Evolutionary conservation across 2,888 invertebrate species (phyloP).

Genomic region (Eurois occulta): DNA sequence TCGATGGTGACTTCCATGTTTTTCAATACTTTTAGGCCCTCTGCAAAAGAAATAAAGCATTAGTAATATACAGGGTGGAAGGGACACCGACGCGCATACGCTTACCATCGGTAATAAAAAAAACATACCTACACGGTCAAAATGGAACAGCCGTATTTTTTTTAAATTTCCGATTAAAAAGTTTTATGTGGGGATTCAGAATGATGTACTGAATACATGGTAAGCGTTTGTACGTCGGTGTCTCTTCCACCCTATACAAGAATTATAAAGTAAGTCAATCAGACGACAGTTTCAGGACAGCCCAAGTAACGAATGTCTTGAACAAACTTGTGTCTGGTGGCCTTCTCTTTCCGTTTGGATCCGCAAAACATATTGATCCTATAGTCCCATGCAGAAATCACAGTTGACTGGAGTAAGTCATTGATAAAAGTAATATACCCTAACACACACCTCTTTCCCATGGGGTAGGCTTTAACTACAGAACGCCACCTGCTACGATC

Average conservation of each 20-base stretch:
- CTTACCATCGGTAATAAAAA: too few relatives aligned
- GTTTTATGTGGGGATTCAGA: too few relatives aligned
- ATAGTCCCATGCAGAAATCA: neutral
- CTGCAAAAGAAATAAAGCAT: slow-evolving; percentile 75
- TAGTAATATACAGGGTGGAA: neutral
- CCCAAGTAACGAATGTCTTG: neutral
- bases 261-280: neutral
- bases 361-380: neutral
- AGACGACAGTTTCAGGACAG: neutral
- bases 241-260: neutral
- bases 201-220: too few relatives aligned
- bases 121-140: too few relatives aligned
- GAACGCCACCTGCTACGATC: neutral
- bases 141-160: too few relatives aligned
- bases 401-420: neutral
- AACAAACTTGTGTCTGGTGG: neutral
- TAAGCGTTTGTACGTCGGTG: too few relatives aligned
- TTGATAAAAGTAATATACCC: neutral
- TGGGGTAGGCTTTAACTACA: neutral
- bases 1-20: slow-evolving; percentile 66
- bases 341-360: neutral
- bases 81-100: too few relatives aligned
- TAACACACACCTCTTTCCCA: neutral
- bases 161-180: too few relatives aligned
- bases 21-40: slow-evolving; percentile 86